phyloP scores from a whole-genome alignment of 2,797 vertebrate genomes.

The Thamnophis elegans region DNA sequence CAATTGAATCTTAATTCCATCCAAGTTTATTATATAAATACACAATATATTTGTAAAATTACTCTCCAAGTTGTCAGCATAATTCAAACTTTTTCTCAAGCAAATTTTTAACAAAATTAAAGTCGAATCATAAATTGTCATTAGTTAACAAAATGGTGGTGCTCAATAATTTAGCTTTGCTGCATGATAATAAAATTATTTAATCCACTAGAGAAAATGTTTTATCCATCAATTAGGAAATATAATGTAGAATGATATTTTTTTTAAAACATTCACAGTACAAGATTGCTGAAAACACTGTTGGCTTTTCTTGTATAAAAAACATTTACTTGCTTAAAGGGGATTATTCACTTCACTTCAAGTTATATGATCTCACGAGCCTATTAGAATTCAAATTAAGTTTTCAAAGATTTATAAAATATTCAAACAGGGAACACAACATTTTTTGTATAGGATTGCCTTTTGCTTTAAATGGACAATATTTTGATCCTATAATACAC shows the following conservation, averaged over 20 bases:
- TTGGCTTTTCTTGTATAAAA: neutral
- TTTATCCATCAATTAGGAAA: neutral
- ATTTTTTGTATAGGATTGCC: neutral
- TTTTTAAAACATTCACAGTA: neutral
- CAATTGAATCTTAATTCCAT: neutral
- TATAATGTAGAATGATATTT: neutral
- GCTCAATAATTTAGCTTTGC: neutral
- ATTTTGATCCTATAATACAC: neutral
- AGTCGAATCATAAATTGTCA: neutral
- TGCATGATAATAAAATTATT: neutral
- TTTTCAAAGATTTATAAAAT: neutral
- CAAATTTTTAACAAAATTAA: neutral
- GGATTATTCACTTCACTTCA: neutral
- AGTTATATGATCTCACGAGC: neutral
- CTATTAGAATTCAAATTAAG: neutral
- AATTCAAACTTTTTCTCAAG: neutral
- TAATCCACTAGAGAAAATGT: neutral
- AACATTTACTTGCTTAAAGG: neutral
- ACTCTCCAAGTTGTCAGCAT: neutral
- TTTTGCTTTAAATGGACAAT: neutral
- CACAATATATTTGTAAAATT: neutral
- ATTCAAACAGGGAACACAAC: neutral
- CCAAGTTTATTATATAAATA: neutral
- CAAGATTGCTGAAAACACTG: conserved; percentile 8
- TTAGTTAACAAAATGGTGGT: neutral